Percentiles rank a stretch among this genome's conserved stretches.
Evolutionary conservation across 2,888 invertebrate species (phyloP).

Genomic region (Agrypnus murinus): DNA sequence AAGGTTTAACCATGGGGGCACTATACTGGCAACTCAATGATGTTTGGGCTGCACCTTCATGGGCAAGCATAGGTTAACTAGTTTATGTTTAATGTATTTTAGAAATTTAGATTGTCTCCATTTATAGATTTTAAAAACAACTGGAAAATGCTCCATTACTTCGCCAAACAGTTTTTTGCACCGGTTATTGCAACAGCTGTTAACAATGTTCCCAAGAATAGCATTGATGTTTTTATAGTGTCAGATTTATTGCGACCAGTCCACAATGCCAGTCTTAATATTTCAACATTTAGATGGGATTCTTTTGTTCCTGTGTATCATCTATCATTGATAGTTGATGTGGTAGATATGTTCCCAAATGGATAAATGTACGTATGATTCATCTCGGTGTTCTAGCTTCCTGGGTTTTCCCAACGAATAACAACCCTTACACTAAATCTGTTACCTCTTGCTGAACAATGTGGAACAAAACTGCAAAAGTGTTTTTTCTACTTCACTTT

Average conservation of each 20-base stretch:
- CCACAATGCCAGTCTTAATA: constrained; percentile 71
- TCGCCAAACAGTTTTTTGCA: constrained; percentile 88
- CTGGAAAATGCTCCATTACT: constrained; percentile 84
- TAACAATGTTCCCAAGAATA: constrained; percentile 71
- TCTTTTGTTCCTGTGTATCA: constrained; percentile 57
- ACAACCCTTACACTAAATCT: background rate
- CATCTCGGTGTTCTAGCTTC: background rate
- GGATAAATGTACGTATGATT: too few relatives aligned
- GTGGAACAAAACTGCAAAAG: constrained; percentile 1
- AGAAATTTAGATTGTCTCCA: background rate
- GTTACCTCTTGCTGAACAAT: background rate
- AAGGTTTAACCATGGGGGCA: constrained; percentile 93
- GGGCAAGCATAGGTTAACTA: constrained; percentile 89
- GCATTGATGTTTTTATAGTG: constrained; percentile 77
- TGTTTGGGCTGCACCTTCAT: constrained; percentile 97
- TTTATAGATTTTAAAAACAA: constrained; percentile 65
- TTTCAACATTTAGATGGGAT: constrained; percentile 76
- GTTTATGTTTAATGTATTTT: background rate
- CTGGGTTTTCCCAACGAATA: background rate
- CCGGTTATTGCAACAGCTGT: constrained; percentile 79
- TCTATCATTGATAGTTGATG: constrained; percentile 7
- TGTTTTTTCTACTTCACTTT: constrained; percentile 73
- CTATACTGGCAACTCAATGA: constrained; percentile 99
- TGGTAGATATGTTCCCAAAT: too few relatives aligned
- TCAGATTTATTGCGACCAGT: constrained; percentile 74